Conservation (phyloP, 2,113 vertebrate species). For the Pygoscelis antarcticus region DNA sequence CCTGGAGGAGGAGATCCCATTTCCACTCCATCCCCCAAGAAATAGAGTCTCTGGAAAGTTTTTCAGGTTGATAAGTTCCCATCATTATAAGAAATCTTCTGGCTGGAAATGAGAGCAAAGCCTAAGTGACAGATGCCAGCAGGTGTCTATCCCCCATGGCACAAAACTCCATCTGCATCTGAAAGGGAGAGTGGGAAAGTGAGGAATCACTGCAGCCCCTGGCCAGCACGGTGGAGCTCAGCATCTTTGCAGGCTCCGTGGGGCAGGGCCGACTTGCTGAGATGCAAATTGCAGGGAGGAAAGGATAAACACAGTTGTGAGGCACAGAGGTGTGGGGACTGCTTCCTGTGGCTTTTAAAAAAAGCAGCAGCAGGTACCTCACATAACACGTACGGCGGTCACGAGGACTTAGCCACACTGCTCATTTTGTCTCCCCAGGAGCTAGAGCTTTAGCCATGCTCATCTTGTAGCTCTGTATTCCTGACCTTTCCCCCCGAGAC, state of each 20-base stretch:
- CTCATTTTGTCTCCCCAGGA: neutral
- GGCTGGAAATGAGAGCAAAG: neutral
- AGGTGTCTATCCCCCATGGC: neutral
- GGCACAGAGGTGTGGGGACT: neutral
- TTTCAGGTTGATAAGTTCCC: neutral
- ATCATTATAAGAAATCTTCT: neutral
- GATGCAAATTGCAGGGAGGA: neutral
- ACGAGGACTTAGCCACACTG: neutral
- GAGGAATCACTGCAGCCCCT: neutral
- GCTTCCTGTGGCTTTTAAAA: neutral
- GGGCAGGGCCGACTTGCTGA: neutral
- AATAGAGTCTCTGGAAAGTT: conserved; percentile 28
- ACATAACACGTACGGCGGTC: accelerated
- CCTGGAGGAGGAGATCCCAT: conserved; percentile 66
- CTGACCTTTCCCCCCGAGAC: neutral
- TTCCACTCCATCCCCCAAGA: conserved; percentile 44
- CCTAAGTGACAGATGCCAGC: neutral
- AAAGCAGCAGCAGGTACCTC: neutral
- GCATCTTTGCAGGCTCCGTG: neutral
- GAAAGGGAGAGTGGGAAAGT: neutral
- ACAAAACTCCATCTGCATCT: neutral
- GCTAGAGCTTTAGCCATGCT: neutral
- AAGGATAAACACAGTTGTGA: neutral
- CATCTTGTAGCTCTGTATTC: neutral
- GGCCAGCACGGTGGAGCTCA: neutral